These are phyloP conservation scores for Chloromyia formosa DNA, from an alignment of 2,888 invertebrate species.

Conservation along the genomic window DNA sequence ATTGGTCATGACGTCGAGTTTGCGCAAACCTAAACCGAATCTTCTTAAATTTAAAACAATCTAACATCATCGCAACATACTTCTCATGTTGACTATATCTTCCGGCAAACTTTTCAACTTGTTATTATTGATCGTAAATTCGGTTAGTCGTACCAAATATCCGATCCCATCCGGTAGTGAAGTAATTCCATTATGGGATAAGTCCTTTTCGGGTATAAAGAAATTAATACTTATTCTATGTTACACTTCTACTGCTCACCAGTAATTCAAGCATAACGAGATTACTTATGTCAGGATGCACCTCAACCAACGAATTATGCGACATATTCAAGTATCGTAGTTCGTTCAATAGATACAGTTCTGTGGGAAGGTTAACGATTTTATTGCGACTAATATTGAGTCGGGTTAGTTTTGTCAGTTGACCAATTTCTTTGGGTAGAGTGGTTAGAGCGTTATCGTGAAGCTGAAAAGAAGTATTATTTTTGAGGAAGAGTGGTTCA, in stretches of 20 bases:
- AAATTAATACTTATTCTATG: not conserved
- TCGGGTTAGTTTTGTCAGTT: constrained; percentile 72
- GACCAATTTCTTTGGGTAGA: constrained; percentile 78
- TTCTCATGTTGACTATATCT: constrained; percentile 83
- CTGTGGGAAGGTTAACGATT: constrained; percentile 69
- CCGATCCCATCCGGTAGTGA: constrained; percentile 83
- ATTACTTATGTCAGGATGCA: constrained; percentile 79
- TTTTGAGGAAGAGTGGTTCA: not conserved
- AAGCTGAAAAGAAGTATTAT: constrained; percentile 67
- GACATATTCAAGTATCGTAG: constrained; percentile 76
- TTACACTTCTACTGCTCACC: constrained; percentile 64
- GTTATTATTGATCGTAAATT: constrained; percentile 79
- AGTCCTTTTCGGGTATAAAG: constrained; percentile 68
- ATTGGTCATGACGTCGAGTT: constrained; percentile 79
- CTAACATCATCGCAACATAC: constrained; percentile 66
- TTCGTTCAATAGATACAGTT: constrained; percentile 75
- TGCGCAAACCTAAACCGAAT: constrained; percentile 66
- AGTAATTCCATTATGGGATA: constrained; percentile 79
- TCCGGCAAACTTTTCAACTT: constrained; percentile 78
- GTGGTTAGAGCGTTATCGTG: constrained; percentile 82
- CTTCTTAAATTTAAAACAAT: not conserved
- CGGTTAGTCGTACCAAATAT: constrained; percentile 79
- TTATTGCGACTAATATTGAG: constrained; percentile 77
- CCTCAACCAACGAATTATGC: constrained; percentile 74
- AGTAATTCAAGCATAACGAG: constrained; percentile 79